Conservation (phyloP, 1,140 invertebrate genomes). For the Aphis craccivora region DNA sequence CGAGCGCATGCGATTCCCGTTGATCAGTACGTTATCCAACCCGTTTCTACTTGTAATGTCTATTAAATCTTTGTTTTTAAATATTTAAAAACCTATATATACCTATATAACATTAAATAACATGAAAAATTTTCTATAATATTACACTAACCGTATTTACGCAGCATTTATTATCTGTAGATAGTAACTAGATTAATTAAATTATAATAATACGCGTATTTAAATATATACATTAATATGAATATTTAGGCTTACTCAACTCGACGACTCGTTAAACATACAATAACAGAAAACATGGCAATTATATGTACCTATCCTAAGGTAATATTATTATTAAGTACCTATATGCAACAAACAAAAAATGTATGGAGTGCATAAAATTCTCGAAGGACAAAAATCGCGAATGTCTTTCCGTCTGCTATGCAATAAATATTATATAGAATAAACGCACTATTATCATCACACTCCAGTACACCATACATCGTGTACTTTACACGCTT, state of each 20-base stretch:
- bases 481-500: too few relatives aligned
- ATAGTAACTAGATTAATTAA: constrained; percentile 19
- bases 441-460: too few relatives aligned
- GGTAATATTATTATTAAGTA: neutral
- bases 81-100: neutral
- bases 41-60: neutral
- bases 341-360: neutral
- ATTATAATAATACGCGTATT: neutral
- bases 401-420: neutral
- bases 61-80: neutral
- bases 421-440: too few relatives aligned
- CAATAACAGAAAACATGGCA: neutral
- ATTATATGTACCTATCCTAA: neutral
- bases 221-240: neutral
- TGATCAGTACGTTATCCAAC: neutral
- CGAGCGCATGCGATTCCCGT: neutral
- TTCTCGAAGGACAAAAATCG: neutral
- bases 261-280: neutral
- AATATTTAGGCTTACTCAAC: neutral
- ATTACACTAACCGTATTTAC: neutral
- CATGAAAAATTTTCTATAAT: neutral
- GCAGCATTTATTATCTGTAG: neutral
- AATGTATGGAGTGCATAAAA: neutral
- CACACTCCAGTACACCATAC: too few relatives aligned
- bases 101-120: neutral